Base-by-base conservation (phyloP, 2,888 invertebrate genomes). In the Luperina nickerlii region DNA sequence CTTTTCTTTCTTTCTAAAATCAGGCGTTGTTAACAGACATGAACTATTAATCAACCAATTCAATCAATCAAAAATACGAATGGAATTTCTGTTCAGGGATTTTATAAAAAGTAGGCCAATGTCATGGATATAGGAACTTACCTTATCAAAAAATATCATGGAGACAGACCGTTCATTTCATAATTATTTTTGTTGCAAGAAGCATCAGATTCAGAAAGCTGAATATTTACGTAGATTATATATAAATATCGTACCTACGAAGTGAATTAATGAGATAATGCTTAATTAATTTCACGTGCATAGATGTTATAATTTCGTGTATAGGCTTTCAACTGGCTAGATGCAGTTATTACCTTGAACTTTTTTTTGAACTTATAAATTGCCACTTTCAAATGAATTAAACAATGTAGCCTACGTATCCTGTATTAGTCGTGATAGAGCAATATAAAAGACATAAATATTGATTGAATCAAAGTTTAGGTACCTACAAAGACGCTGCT, bases 1-100 rank as follows among this genome's bases (percentile, higher is more conserved):
- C 32, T 32, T 32, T 32, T 32, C 32, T 1, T 32, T 32, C 32
- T 32, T 32, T 32, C 32, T 32, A 32, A 32, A 32, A 32, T 1
- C 32, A 60, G 18, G 18, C 51, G n/a, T 24, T 48, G 32, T 69
- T 72, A 63, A 65, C 51, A 62, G 85, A 63, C 51, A 24, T 75
- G 48, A 73, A 63, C 68, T 72, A 80, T 87, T 66, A 81, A 87
- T 80, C 76, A 76, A 84, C 45, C 38, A 54, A 74, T 71, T 70
- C 51, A 74, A 78, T 83, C 18, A 42, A 75, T 75, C 38, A 62
- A 63, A 76, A 62, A 32, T 42, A 42, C 20, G n/a, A 67, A 70
- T 67, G 32, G 54, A 45, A 74, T 70, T 67, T 67, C 48, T 60
- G 32, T 27, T 67, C 78, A 83, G 27, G 51, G 57, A 60, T 78